Conservation (phyloP, 1,140 invertebrate genomes). For the Cotesia chilonis region DNA sequence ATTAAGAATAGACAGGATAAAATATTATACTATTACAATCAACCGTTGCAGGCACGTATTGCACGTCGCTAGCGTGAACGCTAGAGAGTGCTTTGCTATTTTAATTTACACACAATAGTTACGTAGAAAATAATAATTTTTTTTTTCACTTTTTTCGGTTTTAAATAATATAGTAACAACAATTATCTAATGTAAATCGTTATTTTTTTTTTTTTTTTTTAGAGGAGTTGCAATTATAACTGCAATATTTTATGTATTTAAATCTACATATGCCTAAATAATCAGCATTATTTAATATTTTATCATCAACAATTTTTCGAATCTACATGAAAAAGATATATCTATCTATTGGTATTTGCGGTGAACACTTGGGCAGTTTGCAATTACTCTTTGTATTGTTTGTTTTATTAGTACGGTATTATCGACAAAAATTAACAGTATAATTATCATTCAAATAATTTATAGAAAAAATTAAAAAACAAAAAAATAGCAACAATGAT, state of each 20-base stretch:
- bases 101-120: too few relatives aligned
- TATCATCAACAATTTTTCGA: conserved; percentile 35
- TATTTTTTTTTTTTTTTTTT: neutral
- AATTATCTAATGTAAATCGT: conserved; percentile 3
- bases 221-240: conserved; percentile 5
- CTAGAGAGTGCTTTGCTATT: too few relatives aligned
- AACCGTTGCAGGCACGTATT: too few relatives aligned
- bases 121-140: too few relatives aligned
- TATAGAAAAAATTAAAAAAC: neutral
- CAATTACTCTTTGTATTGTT: conserved; percentile 46
- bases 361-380: conserved; percentile 64
- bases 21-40: too few relatives aligned
- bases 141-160: too few relatives aligned
- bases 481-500: conserved; percentile 11
- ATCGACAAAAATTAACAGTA: neutral
- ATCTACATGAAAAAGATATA: conserved; percentile 44
- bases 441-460: conserved; percentile 6
- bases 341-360: conserved; percentile 47
- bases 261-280: neutral
- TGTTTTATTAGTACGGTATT: conserved; percentile 22
- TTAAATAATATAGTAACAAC: too few relatives aligned
- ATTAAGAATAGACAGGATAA: too few relatives aligned
- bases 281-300: conserved; percentile 27
- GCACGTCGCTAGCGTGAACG: too few relatives aligned
- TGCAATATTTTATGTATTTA: neutral